Evolutionary conservation across 2,888 invertebrate species (phyloP), one percentile per base, ranked within the genome.

Genomic region (Drosophila maculinotata): DNA sequence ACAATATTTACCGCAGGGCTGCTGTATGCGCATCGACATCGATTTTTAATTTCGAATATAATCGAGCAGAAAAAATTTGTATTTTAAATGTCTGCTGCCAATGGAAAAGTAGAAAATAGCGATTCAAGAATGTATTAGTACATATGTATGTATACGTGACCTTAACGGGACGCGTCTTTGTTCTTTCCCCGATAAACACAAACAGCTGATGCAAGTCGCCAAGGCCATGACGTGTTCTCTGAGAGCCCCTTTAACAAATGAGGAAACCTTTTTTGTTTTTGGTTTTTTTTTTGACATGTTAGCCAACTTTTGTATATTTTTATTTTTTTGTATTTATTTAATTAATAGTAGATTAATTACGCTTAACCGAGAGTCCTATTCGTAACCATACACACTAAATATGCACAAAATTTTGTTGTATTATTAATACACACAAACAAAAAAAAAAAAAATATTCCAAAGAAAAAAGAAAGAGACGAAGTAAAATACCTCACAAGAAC

Each of bases 291-390:
- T 39, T 26, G 41, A 69, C 45, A 63, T 63, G 31, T 52, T 73
- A 59, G 47, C 30, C 54, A 56, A 68, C 35, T 47, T 48, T 45
- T 63, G 26, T 59, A 17, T 73, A 6, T 52, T 36, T 57, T 17
- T 59, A 20, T 81, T 45, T 78, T 67, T 63, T 69, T 67, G 23
- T 79, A 76, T 81, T 81, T 81, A 75, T 86, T 81, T 86, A 80
- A 71, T 87, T 81, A 80, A 80, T 81, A 81, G 84, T 81, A 81
- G 87, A 81, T 81, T 81, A 81, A 80, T 81, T 81, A 81, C 84
- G 87, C 81, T 81, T 81, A 81, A 81, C 81, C 81, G 63, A 81
- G 87, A 86, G 65, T 87, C 84, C 81, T 81, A 81, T 86, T 86
- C 75, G 69, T 81, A 81, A 80, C 81, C 81, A 81, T 81, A 81